Percentiles rank a stretch among this genome's conserved stretches.
Conservation (phyloP, 2,797 vertebrate genomes). For the Neostethus bicornis region DNA sequence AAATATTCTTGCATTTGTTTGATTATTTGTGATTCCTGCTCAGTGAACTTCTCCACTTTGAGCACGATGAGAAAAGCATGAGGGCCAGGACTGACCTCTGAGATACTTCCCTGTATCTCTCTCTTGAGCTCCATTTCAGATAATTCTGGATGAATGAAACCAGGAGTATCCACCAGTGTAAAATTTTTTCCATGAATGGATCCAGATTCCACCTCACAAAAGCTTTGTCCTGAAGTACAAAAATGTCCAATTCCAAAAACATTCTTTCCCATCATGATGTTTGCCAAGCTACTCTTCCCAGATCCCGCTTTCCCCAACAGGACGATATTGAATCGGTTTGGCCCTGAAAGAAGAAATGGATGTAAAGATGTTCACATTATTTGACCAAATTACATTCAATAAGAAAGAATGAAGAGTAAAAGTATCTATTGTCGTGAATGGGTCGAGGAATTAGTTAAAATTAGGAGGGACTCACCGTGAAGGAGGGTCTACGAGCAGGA, state of each 20-base stretch:
- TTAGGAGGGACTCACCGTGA: too few relatives aligned
- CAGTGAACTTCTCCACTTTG: conserved; percentile 65
- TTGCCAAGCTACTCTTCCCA: conserved; percentile 51
- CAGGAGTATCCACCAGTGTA: conserved; percentile 58
- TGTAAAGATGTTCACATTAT: too few relatives aligned
- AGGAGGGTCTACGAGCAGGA: too few relatives aligned
- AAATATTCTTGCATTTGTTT: conserved; percentile 45
- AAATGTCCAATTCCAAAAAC: conserved; percentile 9
- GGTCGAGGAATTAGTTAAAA: too few relatives aligned
- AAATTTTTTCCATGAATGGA: conserved; percentile 7
- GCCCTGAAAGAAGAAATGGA: conserved; percentile 7
- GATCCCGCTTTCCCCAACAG: conserved; percentile 59
- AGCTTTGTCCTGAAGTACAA: conserved; percentile 24
- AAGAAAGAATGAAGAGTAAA: too few relatives aligned
- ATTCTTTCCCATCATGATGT: conserved; percentile 38
- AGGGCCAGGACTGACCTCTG: conserved; percentile 54
- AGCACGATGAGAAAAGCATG: conserved; percentile 68
- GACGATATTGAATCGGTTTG: conserved; percentile 24
- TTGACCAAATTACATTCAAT: too few relatives aligned
- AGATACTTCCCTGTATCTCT: conserved; percentile 44
- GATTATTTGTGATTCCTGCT: conserved; percentile 45
- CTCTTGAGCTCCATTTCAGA: conserved; percentile 28
- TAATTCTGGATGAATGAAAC: conserved; percentile 7
- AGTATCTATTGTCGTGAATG: too few relatives aligned
- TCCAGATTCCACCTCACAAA: conserved; percentile 27